Base-by-base conservation (phyloP, 2,797 vertebrate genomes). In the Coluber constrictor region DNA sequence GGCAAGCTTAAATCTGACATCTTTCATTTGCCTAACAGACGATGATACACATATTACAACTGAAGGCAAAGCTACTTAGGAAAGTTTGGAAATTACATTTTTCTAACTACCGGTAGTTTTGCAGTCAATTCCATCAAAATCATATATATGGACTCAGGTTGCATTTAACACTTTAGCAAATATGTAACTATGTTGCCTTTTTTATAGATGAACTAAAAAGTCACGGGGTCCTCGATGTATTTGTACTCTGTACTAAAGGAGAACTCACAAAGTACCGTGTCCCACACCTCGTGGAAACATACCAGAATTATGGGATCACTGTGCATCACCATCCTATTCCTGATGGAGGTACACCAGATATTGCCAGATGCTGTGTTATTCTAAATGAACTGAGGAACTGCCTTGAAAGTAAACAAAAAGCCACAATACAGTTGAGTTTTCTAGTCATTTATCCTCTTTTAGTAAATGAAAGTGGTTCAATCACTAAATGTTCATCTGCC, bases 211-310 rank as follows among this genome's bases (percentile, higher is more conserved):
- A 99, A 97, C 97, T 99, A 3, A 98, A 98, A 97, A 98, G 79
- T 92, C 98, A 96, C 93, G 98, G 98, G 8, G 98, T 98, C 92
- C 97, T 98, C 96, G 98, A 99, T 6, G 93, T 99, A 94, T 99
- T 99, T 97, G 98, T 99, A 94, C 98, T 99, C 95, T 99, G 98
- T 97, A 99, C 98, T 94, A 97, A 98, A 96, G 98, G 98, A 55
- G 98, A 99, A 93, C 98, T 99, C 37, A 96, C 96, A 88, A 98
- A 98, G 94, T 99, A 99, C 93, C 94, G 98, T 91, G 99, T 99
- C 1, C 98, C 98, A 57, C 98, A 98, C 93, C 98, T 99, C 70
- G 92, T 99, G 90, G 98, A 98, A 29, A 86, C 97, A 60, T 99
- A 99, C 96, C 94, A 94, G 6, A 98, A 98, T 95, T 95, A 93